Evolutionary conservation across 1,140 invertebrate species (phyloP), one percentile per base, ranked within the genome.

Genomic region (Drosophila persimilis): DNA sequence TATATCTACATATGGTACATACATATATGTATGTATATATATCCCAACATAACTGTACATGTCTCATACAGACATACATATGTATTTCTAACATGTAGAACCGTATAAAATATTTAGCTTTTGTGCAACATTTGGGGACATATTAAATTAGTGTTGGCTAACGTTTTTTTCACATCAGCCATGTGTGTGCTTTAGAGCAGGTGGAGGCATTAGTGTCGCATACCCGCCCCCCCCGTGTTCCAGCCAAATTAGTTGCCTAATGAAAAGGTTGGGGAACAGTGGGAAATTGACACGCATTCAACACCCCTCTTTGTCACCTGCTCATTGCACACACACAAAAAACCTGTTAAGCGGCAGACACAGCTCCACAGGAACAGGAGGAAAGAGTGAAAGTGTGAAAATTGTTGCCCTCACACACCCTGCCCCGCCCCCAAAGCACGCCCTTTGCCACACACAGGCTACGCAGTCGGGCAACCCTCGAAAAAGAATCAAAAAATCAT

Each of bases 371-470:
- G n/a, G 29, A 29, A 39, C 57, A 39, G 45, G 39, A 59, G 55
- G 35, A 39, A 85, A 84, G 75, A 84, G 80, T 86, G 83, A 86
- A 86, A 86, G 83, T 86, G 83, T 86, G 83, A 86, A 86, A 83
- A 78, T 81, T 56, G 57, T 72, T 64, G 62, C 65, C 24, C 51
- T 44, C 59, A 44, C 53, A 26, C 43, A 63, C 35, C 24, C 62
- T 46, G 29, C 17, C 31, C 50, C 29, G 11, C 11, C 43, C n/a
- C 20, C 13, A 13, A 26, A 29, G n/a, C 17, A 43, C 11, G 13
- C 48, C 31, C 50, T 44, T 35, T 47, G 45, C 41, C 50, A 50
- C 35, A 60, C 29, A 20, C 20, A 20, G 11, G 59, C 39, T 74
- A 83, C 71, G 70, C 73, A 76, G 35, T 39, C 35, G 31, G 66